These are phyloP conservation scores for Tangachromis dhanisi DNA, from an alignment of 2,113 vertebrate genomes.

Conservation along the genomic window DNA sequence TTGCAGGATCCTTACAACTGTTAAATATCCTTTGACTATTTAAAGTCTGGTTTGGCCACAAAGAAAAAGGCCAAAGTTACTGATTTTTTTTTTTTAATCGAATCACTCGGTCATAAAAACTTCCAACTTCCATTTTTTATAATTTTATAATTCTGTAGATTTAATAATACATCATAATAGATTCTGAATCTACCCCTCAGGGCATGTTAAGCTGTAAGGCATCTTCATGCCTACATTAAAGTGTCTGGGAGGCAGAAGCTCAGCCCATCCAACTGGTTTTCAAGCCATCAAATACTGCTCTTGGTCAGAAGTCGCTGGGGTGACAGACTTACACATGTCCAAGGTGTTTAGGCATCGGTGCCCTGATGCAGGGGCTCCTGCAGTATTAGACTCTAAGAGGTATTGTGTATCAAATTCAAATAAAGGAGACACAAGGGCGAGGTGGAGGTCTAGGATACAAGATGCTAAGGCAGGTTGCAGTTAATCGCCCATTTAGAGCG, in stretches of 20 bases:
- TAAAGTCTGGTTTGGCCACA: background rate
- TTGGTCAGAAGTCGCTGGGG: background rate
- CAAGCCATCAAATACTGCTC: background rate
- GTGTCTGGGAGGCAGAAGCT: background rate
- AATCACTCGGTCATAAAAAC: background rate
- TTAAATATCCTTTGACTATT: background rate
- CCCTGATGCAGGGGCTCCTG: accelerated
- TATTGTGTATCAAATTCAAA: background rate
- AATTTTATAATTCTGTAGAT: background rate
- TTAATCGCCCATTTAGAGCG: background rate
- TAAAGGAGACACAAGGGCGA: background rate
- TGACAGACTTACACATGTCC: background rate
- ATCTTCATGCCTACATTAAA: background rate
- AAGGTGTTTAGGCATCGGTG: background rate
- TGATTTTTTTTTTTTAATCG: accelerated
- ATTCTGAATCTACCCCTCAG: background rate
- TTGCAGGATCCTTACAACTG: background rate
- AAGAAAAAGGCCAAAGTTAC: background rate
- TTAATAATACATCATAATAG: background rate
- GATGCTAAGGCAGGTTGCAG: background rate
- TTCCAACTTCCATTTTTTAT: background rate
- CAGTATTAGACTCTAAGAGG: background rate
- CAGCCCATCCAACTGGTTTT: background rate
- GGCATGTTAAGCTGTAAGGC: background rate
- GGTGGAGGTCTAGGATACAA: background rate